Evolutionary conservation across 2,113 vertebrate species (phyloP).

Genomic region (Catharus bicknelli): DNA sequence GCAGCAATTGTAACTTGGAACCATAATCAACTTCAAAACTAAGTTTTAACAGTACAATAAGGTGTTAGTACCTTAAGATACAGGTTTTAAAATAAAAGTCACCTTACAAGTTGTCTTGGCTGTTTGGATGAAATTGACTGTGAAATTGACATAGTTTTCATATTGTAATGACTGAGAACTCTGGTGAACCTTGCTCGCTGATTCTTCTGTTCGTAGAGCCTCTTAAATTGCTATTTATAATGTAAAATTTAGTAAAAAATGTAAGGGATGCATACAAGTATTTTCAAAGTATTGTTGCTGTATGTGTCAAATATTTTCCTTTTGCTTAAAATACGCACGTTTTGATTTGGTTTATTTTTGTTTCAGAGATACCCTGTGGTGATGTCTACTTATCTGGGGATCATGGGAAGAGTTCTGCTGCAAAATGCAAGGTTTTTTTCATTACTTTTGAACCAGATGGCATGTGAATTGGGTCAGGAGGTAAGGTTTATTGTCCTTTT

Average conservation of each 20-base stretch:
- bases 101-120: neutral
- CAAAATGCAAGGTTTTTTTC: slow-evolving; percentile 94
- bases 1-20: neutral
- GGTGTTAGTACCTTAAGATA: neutral
- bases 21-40: neutral
- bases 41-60: neutral
- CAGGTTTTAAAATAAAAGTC: neutral
- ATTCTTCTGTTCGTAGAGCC: neutral
- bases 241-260: neutral
- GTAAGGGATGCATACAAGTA: neutral
- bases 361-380: slow-evolving; percentile 92
- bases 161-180: neutral
- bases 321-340: neutral
- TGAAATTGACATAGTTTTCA: neutral
- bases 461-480: slow-evolving; percentile 87
- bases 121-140: neutral
- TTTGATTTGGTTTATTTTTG: neutral
- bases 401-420: slow-evolving; percentile 89
- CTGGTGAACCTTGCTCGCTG: neutral
- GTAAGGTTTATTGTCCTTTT: slow-evolving; percentile 68
- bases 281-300: neutral
- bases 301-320: neutral
- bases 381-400: slow-evolving; percentile 95
- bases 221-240: neutral
- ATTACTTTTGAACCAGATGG: slow-evolving; percentile 89